These are phyloP conservation scores for Mycalesis mineus DNA, from an alignment of 2,888 invertebrate species.

Conservation along the genomic window DNA sequence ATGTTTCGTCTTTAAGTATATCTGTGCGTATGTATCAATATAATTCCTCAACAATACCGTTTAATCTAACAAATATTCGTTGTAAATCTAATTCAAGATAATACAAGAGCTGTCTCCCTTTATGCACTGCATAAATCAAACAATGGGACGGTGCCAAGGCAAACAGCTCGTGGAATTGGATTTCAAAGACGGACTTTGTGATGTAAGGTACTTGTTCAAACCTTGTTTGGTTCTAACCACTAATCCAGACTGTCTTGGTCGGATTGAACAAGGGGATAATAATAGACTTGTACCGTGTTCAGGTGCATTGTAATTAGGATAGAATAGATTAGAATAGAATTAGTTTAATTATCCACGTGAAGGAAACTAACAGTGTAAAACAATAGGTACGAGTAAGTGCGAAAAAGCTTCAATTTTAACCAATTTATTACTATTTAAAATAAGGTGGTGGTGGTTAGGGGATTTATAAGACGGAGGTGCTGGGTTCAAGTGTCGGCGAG, in stretches of 20 bases:
- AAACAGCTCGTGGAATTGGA: conserved; percentile 28
- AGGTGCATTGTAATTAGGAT: not conserved
- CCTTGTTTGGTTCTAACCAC: conserved; percentile 21
- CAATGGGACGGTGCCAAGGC: conserved; percentile 16
- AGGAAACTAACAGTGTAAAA: too few relatives aligned
- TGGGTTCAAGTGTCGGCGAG: too few relatives aligned
- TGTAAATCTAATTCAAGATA: conserved; percentile 3
- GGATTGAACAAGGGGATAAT: not conserved
- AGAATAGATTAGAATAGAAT: too few relatives aligned
- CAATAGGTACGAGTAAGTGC: too few relatives aligned
- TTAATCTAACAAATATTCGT: not conserved
- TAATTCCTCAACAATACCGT: not conserved
- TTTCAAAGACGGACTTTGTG: conserved; percentile 30
- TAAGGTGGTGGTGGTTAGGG: too few relatives aligned
- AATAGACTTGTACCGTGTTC: not conserved
- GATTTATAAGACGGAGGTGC: too few relatives aligned
- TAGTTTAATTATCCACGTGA: too few relatives aligned
- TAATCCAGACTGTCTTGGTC: conserved; percentile 18
- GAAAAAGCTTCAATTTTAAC: too few relatives aligned
- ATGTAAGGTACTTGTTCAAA: conserved; percentile 26
- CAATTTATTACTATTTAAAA: too few relatives aligned
- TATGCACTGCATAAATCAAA: conserved; percentile 18
- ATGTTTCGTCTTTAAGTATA: too few relatives aligned
- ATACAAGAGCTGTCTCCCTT: conserved; percentile 6
- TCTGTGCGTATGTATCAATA: too few relatives aligned